phyloP scores from a whole-genome alignment of 2,113 vertebrate genomes.

The Malurus cyaneus region DNA sequence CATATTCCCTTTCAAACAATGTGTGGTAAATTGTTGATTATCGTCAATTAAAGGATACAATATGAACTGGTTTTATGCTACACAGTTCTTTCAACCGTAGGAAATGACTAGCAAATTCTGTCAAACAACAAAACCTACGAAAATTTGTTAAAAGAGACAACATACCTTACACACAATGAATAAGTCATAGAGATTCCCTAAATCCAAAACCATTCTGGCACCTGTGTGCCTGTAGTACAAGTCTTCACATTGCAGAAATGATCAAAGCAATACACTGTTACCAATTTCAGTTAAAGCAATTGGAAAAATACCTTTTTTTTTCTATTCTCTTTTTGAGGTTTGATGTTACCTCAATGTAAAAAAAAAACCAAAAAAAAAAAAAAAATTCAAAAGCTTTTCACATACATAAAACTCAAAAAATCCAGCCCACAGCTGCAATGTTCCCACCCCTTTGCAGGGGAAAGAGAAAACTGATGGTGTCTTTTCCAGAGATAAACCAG shows the following conservation, averaged over 20 bases:
- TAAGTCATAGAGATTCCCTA: not conserved
- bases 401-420: not conserved
- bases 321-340: not conserved
- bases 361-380: not conserved
- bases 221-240: not conserved
- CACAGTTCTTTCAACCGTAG: not conserved
- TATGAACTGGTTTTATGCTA: not conserved
- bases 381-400: not conserved
- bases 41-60: conserved; percentile 2
- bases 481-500: not conserved
- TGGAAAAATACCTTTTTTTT: not conserved
- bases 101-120: not conserved
- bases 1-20: not conserved
- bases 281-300: not conserved
- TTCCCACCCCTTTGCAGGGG: not conserved
- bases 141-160: not conserved
- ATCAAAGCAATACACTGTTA: not conserved
- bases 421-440: not conserved
- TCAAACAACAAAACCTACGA: not conserved
- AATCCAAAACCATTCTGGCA: not conserved
- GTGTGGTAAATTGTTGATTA: conserved; percentile 21
- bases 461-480: not conserved
- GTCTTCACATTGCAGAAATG: not conserved
- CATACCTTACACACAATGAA: not conserved
- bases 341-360: not conserved